Evolutionary conservation across 2,113 vertebrate genomes (phyloP), one percentile per base, ranked within the genome.

Genomic region (Cyprinodon tularosa): DNA sequence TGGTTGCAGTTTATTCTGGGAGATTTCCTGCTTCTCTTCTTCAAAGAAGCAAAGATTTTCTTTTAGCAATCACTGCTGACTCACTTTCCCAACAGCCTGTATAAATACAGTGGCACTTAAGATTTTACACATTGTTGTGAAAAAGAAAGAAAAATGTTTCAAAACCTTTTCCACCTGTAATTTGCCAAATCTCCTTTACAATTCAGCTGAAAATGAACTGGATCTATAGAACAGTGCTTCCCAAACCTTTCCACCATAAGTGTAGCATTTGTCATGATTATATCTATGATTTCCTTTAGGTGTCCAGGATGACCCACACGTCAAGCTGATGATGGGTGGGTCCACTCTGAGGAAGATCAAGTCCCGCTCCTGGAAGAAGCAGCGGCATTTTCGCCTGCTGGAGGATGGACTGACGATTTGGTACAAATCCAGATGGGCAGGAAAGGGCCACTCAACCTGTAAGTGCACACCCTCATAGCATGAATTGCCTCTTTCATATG

Each of bases 361-460:
- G 81, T 97, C 98, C 75, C 95, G 94, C 67, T 95, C 77, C 50
- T 99, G 96, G 96, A 98, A 96, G 89, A 97, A 96, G 81, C 95
- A 94, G 60, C 93, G 97, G n/a, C 95, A 94, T 88, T 99, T 96
- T 93, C 95, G 94, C 77, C 95, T 99, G 10, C 94, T 97, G 86
- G 95, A 97, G 1, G 97, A 99, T 11, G 94, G 95, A 77, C 93
- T 96, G 95, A 98, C 96, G 0, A 94, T 99, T 84, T 97, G 96
- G 96, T 97, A 99, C 89, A 95, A 96, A 78, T 97, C 96, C 70
- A 96, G 95, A 90, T 95, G 94, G 76, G 91, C 95, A 0, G 95
- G 95, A 47, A 95, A 85, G 76, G 93, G 89, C 63, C 96, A 97
- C 86, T 96, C 95, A 84, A 96, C 94, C 44, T 98, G 98, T 99